phyloP scores from a whole-genome alignment of 1,140 invertebrate genomes.

The Ceratina calcarata region DNA sequence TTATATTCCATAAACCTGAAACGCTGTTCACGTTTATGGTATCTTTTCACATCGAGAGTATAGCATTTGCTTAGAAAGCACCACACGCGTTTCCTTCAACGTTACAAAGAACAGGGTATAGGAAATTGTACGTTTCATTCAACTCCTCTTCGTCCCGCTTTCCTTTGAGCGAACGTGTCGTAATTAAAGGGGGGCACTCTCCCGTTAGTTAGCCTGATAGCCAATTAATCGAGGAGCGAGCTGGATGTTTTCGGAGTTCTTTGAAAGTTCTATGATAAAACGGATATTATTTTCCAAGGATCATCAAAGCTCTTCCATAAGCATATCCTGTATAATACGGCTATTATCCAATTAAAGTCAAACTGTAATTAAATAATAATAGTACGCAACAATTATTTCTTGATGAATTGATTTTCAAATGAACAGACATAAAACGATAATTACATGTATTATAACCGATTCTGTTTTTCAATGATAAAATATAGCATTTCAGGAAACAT shows the following conservation, averaged over 20 bases:
- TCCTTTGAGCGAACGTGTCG: slow-evolving; percentile 27
- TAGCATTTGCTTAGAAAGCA: not conserved
- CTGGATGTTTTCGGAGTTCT: not conserved
- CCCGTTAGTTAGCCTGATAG: not conserved
- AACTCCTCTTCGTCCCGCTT: not conserved
- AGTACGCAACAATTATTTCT: no score
- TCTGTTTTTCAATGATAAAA: no score
- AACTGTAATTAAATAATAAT: no score
- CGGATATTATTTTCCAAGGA: not conserved
- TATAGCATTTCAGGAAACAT: no score
- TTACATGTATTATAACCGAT: no score
- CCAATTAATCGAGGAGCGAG: slow-evolving; percentile 8
- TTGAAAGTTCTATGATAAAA: not conserved
- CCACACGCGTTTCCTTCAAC: not conserved
- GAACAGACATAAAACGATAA: no score
- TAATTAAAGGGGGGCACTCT: slow-evolving; percentile 19
- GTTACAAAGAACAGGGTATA: not conserved
- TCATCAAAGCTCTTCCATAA: not conserved
- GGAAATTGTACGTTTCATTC: not conserved
- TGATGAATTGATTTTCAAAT: no score
- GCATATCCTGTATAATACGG: not conserved
- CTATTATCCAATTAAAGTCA: not conserved
- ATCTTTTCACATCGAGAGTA: no score
- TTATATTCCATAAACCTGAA: no score
- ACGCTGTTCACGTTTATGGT: not conserved